Percentiles rank a stretch among this genome's conserved stretches.
Evolutionary conservation across 2,888 invertebrate genomes (phyloP).

Genomic region (Conomelus anceps): DNA sequence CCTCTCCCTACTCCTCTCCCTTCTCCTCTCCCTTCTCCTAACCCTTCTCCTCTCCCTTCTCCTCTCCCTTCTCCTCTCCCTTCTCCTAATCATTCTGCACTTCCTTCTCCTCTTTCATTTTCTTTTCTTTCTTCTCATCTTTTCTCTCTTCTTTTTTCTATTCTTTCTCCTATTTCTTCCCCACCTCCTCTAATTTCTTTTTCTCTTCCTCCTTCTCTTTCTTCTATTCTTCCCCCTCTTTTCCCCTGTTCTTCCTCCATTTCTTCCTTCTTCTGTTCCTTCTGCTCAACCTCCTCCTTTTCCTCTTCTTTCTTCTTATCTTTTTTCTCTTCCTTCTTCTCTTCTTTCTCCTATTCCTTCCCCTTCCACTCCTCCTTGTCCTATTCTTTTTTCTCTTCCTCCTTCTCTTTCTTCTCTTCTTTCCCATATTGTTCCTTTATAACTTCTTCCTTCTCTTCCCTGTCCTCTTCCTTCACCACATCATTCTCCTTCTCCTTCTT

Average conservation of each 20-base stretch:
- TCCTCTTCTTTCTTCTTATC: neutral
- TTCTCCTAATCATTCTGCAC: neutral
- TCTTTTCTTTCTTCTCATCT: neutral
- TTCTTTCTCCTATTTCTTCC: neutral
- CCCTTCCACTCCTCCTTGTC: neutral
- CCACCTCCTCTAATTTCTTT: neutral
- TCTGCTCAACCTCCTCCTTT: neutral
- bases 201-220: neutral
- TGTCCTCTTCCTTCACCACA: neutral
- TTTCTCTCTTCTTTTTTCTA: neutral
- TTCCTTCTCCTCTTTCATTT: neutral
- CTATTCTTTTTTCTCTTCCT: neutral
- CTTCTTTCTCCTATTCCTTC: neutral
- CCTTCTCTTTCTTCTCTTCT: neutral
- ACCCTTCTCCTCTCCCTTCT: neutral
- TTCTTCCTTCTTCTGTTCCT: neutral
- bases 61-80: neutral
- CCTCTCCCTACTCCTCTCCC: neutral
- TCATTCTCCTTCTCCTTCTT: neutral
- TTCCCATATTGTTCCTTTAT: neutral
- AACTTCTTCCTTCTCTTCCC: neutral
- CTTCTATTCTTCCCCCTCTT: neutral
- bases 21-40: neutral
- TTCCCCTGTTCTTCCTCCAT: neutral
- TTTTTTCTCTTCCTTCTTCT: neutral